Conservation (phyloP, 2,797 vertebrate species). For the Crenuchus spilurus region DNA sequence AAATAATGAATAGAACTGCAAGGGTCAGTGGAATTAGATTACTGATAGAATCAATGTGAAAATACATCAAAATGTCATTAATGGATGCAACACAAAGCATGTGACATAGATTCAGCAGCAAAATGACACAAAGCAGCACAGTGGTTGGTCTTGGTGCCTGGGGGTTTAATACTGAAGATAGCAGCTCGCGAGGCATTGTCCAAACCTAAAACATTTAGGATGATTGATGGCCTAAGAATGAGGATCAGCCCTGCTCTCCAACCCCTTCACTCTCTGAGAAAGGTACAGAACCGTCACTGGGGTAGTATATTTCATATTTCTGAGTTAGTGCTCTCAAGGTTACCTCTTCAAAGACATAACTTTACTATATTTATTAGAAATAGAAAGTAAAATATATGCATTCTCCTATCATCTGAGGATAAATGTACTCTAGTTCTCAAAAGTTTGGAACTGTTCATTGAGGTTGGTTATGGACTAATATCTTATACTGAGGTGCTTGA, state of each 20-base stretch:
- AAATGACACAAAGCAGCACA: slow-evolving; percentile 7
- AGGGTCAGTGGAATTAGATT: not conserved
- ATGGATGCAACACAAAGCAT: not conserved
- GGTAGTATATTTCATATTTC: no score
- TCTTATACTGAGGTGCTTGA: no score
- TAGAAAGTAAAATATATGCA: no score
- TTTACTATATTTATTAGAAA: no score
- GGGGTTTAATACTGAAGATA: slow-evolving; percentile 17
- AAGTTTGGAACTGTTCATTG: no score
- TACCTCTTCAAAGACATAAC: no score
- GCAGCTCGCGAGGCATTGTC: slow-evolving; percentile 35
- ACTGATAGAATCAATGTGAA: slow-evolving; percentile 24
- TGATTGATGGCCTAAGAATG: slow-evolving; percentile 36
- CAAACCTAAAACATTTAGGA: slow-evolving; percentile 44
- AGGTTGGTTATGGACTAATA: no score
- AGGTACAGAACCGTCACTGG: not conserved
- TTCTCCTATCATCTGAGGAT: no score
- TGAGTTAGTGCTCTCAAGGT: no score
- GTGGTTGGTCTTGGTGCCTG: slow-evolving; percentile 17
- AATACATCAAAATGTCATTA: slow-evolving; percentile 35
- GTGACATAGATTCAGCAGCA: not conserved
- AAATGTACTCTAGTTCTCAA: no score
- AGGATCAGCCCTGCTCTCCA: slow-evolving; percentile 7
- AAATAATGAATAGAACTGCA: not conserved
- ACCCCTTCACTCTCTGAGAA: slow-evolving; percentile 5